Conservation (phyloP, 2,888 invertebrate genomes). For the Nasonia oneida region DNA sequence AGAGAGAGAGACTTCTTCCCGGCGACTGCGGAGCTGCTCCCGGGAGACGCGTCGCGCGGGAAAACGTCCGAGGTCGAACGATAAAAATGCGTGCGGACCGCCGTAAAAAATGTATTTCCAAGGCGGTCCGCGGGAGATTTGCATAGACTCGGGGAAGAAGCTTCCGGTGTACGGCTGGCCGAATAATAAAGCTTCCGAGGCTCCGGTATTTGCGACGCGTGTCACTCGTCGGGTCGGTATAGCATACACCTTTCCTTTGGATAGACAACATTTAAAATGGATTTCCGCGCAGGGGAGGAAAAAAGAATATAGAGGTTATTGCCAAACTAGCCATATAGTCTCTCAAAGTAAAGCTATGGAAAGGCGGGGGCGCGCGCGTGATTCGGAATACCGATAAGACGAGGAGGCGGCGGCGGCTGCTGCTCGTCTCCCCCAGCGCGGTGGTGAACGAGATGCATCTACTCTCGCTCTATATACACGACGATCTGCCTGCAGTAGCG, state of each 20-base stretch:
- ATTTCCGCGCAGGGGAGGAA: not conserved
- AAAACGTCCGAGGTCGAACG: conserved; percentile 35
- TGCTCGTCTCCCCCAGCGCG: not conserved
- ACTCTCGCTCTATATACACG: conserved; percentile 23
- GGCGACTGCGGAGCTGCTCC: conserved; percentile 45
- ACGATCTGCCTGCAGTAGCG: conserved; percentile 67
- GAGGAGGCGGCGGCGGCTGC: not conserved
- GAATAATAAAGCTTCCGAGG: conserved; percentile 22
- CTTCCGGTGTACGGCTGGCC: not conserved
- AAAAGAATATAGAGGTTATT: not conserved
- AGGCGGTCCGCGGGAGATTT: conserved; percentile 13
- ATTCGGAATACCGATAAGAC: conserved; percentile 53
- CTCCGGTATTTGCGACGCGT: not conserved
- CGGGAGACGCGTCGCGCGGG: not conserved
- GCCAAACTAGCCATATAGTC: conserved; percentile 6
- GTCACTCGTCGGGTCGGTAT: not conserved
- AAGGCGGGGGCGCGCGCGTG: conserved; percentile 30
- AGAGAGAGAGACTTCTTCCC: conserved; percentile 25
- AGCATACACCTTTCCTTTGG: not conserved
- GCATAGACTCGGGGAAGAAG: not conserved
- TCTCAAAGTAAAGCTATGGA: conserved; percentile 36
- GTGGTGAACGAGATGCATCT: conserved; percentile 66
- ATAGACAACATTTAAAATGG: not conserved
- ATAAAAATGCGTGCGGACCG: conserved; percentile 38
- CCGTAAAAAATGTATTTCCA: conserved; percentile 52